Conservation (phyloP, 2,888 invertebrate species). For the Pimpla rufipes region DNA sequence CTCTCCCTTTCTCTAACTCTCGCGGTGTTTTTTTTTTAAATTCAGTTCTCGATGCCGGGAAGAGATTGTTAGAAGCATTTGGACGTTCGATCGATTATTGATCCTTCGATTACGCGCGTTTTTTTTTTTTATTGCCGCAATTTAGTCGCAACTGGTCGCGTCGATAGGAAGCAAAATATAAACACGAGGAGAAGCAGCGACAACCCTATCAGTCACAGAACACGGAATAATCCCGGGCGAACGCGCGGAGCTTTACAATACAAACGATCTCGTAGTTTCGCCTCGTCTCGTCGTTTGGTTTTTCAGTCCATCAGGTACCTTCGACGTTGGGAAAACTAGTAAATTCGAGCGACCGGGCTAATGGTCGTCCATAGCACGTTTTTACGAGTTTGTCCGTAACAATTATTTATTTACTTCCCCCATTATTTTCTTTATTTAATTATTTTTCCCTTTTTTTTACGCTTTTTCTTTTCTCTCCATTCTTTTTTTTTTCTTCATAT, state of each 20-base stretch:
- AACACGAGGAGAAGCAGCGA: constrained; percentile 37
- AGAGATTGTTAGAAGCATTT: constrained; percentile 25
- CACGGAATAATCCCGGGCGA: constrained; percentile 39
- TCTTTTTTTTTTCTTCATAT: constrained; percentile 47
- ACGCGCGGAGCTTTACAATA: constrained; percentile 54
- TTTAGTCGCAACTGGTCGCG: constrained; percentile 18
- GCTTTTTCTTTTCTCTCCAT: constrained; percentile 49
- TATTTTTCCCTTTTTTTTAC: too few species aligned
- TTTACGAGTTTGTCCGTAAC: constrained; percentile 64
- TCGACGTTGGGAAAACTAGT: constrained; percentile 79
- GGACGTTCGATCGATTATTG: constrained; percentile 8
- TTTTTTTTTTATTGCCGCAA: constrained; percentile 33
- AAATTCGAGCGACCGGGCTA: constrained; percentile 68
- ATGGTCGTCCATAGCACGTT: constrained; percentile 63
- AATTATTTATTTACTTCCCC: constrained; percentile 40
- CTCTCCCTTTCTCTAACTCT: not conserved
- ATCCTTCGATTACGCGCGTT: constrained; percentile 10
- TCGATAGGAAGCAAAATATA: constrained; percentile 25
- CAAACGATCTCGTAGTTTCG: constrained; percentile 64
- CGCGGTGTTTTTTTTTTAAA: not conserved
- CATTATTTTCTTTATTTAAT: constrained; percentile 34
- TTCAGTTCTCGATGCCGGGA: constrained; percentile 8
- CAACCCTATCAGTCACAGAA: not conserved
- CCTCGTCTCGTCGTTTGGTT: constrained; percentile 76
- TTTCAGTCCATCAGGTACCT: constrained; percentile 82